Base-by-base conservation (phyloP, 2,113 vertebrate genomes). In the Tetrao urogallus region DNA sequence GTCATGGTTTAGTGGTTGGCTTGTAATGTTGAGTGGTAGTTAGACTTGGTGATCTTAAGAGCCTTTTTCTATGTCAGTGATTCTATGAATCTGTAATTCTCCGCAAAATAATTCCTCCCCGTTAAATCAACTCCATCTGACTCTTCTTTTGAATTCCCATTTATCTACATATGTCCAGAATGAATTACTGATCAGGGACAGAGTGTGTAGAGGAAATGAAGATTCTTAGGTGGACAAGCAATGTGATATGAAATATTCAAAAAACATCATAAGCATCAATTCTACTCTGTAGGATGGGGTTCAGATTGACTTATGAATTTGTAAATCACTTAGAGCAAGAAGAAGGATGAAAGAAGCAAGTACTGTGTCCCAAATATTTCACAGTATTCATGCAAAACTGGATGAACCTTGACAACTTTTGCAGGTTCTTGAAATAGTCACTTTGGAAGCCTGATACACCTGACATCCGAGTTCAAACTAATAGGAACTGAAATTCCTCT, bases 321-420 rank as follows among this genome's bases (percentile, higher is more conserved):
- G 63, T 81, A 34, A 66, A 65, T 93, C 56, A 34, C 27, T 72
- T 63, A 50, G 21, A 89, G 3, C 12, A 75, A 1, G 14, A 48
- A 15, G 3, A 5, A 1, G 2, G 10, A 22, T 13, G 27, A 64
- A 77, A 14, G 0, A 2, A 2, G 24, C 14, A 87, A 42, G 36
- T 82, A 38, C 36, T 85, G 1, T 1, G 13, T 65, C 17, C 24
- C 78, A 82, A 24, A 58, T 66, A 54, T 71, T 72, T 92, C 48
- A 42, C 15, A 47, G 19, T 66, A 54, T 42, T 57, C 60, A 13
- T 43, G 69, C 6, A 4, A 54, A 76, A 85, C 60, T 38, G 40
- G 77, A 76, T 60, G 56, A 54, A 82, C 47, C 36, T 75, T 87
- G 45, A 70, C 54, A 54, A 27, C 91, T 27, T 79, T 45, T 76